Evolutionary conservation across 1,140 invertebrate species (phyloP).

Genomic region (Cotesia glomerata): DNA sequence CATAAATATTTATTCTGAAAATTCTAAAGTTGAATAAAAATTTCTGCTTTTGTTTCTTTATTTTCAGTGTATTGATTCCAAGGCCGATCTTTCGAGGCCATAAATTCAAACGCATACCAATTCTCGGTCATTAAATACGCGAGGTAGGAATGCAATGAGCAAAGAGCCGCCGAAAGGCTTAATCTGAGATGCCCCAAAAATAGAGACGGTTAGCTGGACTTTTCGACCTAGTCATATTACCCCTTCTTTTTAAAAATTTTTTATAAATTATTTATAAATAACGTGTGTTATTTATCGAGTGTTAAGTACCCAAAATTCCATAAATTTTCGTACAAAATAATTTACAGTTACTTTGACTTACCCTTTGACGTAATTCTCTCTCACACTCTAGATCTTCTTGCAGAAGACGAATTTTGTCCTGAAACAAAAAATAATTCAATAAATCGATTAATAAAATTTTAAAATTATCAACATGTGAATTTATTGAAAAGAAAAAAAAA

Average conservation of each 20-base stretch:
- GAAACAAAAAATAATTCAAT: conserved; percentile 54
- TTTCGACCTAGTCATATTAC: conserved; percentile 51
- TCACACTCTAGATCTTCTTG: conserved; percentile 97
- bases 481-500: not conserved
- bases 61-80: not conserved
- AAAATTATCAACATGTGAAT: too few relatives aligned
- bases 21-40: too few relatives aligned
- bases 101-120: not conserved
- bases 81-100: conserved; percentile 5
- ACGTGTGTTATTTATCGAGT: not conserved
- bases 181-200: conserved; percentile 48
- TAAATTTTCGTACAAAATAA: not conserved
- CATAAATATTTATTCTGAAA: too few relatives aligned
- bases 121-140: not conserved
- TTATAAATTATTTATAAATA: not conserved
- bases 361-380: conserved; percentile 95
- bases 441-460: too few relatives aligned
- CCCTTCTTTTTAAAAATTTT: conserved; percentile 24
- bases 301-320: not conserved
- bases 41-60: not conserved
- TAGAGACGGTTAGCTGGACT: conserved; percentile 60
- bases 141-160: conserved; percentile 7
- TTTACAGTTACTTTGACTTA: conserved; percentile 67
- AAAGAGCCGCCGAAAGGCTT: conserved; percentile 38
- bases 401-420: conserved; percentile 97